phyloP scores from a whole-genome alignment of 2,797 vertebrate genomes.

The Hoplostethus atlanticus region DNA sequence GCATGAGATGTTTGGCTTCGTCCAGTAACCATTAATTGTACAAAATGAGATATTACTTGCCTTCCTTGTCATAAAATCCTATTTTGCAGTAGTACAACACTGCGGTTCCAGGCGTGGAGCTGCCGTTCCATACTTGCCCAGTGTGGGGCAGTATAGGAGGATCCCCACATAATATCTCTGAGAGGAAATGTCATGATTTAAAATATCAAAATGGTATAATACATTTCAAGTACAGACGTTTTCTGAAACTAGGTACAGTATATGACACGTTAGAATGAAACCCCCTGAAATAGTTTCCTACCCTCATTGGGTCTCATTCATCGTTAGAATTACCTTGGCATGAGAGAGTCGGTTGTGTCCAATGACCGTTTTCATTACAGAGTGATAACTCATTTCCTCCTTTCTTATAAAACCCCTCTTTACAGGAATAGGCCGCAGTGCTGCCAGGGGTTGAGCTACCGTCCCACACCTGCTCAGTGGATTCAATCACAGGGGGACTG shows the following conservation, averaged over 20 bases:
- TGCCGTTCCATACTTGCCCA: conserved; percentile 83
- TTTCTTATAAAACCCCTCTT: conserved; percentile 82
- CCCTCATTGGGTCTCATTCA: neutral
- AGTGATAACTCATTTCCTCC: conserved; percentile 75
- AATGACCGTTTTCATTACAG: conserved; percentile 84
- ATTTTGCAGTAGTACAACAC: conserved; percentile 84
- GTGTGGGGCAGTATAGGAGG: conserved; percentile 82
- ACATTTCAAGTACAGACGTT: neutral
- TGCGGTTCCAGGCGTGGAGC: conserved; percentile 77
- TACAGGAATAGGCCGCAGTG: conserved; percentile 84
- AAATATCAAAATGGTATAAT: neutral
- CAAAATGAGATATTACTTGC: conserved; percentile 81
- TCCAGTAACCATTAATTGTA: conserved; percentile 84
- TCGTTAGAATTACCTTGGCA: conserved; percentile 85
- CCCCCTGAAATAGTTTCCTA: too few relatives aligned
- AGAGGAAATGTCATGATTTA: conserved; percentile 28
- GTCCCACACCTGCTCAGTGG: conserved; percentile 83
- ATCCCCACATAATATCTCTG: conserved; percentile 87
- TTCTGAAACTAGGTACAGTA: neutral
- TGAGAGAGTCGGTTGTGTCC: conserved; percentile 82
- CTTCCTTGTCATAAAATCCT: conserved; percentile 81
- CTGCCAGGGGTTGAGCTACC: conserved; percentile 80
- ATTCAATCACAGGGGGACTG: conserved; percentile 79
- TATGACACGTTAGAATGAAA: neutral
- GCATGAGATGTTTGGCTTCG: conserved; percentile 82